Evolutionary conservation across 2,797 vertebrate species (phyloP), one percentile per base, ranked within the genome.

Genomic region (Lutjanus argentimaculatus): DNA sequence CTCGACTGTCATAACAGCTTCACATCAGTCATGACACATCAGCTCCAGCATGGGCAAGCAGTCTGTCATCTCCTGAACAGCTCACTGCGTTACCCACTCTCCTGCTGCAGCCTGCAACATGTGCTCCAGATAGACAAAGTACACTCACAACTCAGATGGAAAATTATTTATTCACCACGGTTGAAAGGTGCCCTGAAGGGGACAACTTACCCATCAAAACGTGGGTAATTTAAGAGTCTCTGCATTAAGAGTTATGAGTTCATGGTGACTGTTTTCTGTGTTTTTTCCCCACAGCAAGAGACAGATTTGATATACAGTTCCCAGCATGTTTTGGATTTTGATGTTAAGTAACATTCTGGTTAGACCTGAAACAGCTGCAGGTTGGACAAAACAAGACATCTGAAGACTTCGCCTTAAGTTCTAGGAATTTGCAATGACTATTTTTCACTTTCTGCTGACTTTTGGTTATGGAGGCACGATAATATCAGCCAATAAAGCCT

Each of bases 1-100:
- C 74, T 72, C 7, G 3, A 58, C 69, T 88, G 88, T 87, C 88
- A 83, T 16, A 80, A 83, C 75, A 61, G 78, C 72, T 90, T 81
- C 67, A 82, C 67, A 36, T 92, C 88, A 74, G 77, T 79, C 69
- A 25, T 46, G 82, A 86, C 77, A 72, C 72, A 66, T 82, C 86
- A 67, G 75, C 66, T 69, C 51, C 69, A 61, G 70, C 69, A 61
- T 7, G 56, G 63, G 36, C 59, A 13, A 56, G 65, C 67, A 43
- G 62, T 9, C 61, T 11, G 79, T 79, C 79, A 40, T 72, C 65
- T 68, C 57, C 69, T n/a, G 16, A 61, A 59, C 84, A 75, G 72
- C 84, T 83, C 75, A 15, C 52, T 52, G 75, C 13, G 1, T 75
- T 67, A 66, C 65, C 36, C 43, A n/a, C 56, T 61, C 45, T 63